phyloP scores from a whole-genome alignment of 2,888 invertebrate genomes.

The Adela reaumurella region DNA sequence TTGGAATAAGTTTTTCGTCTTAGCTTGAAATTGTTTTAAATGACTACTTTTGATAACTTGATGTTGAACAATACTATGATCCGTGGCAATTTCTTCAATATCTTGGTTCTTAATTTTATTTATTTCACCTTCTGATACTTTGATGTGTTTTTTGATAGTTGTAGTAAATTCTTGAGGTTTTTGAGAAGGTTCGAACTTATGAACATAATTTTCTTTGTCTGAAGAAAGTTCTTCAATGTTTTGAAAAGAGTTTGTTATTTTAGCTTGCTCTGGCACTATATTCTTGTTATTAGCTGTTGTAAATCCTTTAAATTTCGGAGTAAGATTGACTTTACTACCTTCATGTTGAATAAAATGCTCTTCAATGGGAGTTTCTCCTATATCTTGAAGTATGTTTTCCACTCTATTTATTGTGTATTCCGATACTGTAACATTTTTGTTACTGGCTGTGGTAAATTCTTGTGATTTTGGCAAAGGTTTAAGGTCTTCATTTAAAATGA shows the following conservation, averaged over 20 bases:
- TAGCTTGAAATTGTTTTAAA: too few species aligned
- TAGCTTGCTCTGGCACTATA: slow-evolving; percentile 6
- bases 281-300: slow-evolving; percentile 14
- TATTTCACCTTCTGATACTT: slow-evolving; percentile 7
- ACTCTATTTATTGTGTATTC: slow-evolving; percentile 7
- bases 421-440: slow-evolving; percentile 9
- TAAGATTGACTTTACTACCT: too few species aligned
- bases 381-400: slow-evolving; percentile 8
- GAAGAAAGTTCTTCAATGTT: slow-evolving; percentile 13
- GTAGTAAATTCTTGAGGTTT: slow-evolving; percentile 6
- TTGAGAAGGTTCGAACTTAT: too few species aligned
- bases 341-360: too few species aligned
- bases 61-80: too few species aligned
- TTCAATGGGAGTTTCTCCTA: neutral
- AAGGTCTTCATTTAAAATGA: neutral
- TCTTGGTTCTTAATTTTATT: slow-evolving; percentile 6
- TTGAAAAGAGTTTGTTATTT: slow-evolving; percentile 12
- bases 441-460: slow-evolving; percentile 8
- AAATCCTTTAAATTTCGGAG: slow-evolving; percentile 15
- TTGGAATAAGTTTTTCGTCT: slow-evolving; percentile 23
- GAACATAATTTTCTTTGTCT: too few species aligned
- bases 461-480: neutral
- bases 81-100: too few species aligned
- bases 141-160: slow-evolving; percentile 9
- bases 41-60: too few species aligned